Evolutionary conservation across 1,140 invertebrate species (phyloP), one percentile per base, ranked within the genome.

Genomic region (Samia ricini): DNA sequence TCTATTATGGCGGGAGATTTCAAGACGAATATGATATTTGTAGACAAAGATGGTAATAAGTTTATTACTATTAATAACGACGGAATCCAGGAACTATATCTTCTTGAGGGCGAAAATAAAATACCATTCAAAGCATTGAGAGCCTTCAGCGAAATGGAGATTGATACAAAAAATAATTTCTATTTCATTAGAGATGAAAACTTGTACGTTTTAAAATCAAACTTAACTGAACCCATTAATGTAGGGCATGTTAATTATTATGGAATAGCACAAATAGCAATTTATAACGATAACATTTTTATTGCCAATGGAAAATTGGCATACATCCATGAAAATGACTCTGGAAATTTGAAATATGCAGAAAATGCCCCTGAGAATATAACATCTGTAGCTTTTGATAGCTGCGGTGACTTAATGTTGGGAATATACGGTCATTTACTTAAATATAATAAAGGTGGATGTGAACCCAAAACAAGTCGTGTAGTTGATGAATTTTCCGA

Each of bases 41-140:
- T 85, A 23, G 85, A 88, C 54, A 83, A 80, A 67, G 75, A 85
- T 55, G 77, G 85, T 20, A 88, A 85, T 23, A 85, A 81, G 63
- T 88, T 82, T 58, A 71, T 88, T 6, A 85, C 81, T n/a, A 72
- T 83, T 48, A 80, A 65, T 55, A 69, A 74, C 8, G 72, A 88
- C 49, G 85, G 81, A 1, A 56, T 79, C 15, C 78, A 85, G 66
- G 76, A 85, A 54, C 58, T 88, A 4, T 88, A 81, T 54, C 66
- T 81, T 4, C 63, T 85, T 4, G 70, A 73, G 4, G 77, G 69
- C 5, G 67, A 78, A 20, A 83, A 72, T 54, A 85, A 84, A 81
- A 78, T 77, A 21, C 71, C 64, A 8, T 80, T 79, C 33, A 76
- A 72, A 55, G 72, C 61, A 15, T 68, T 85, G 1, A 73, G 85